phyloP scores from a whole-genome alignment of 2,888 invertebrate genomes.

The Platycheirus rosarum region DNA sequence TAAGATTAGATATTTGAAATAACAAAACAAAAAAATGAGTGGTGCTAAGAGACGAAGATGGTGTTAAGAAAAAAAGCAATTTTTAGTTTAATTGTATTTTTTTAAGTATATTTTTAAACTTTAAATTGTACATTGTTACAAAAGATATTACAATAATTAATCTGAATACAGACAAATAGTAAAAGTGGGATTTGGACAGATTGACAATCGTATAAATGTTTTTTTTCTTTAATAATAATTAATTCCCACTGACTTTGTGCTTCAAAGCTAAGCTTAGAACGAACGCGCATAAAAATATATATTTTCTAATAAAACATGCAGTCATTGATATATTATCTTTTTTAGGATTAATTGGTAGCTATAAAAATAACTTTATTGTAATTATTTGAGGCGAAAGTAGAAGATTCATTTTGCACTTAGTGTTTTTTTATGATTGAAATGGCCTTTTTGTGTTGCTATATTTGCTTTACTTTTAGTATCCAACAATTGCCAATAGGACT shows the following conservation, averaged over 20 bases:
- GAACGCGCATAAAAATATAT: slow-evolving; percentile 27
- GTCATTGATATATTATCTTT: slow-evolving; percentile 58
- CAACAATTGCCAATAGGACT: slow-evolving; percentile 92
- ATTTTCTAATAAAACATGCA: slow-evolving; percentile 28
- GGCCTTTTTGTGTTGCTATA: slow-evolving; percentile 56
- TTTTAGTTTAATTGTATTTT: slow-evolving; percentile 8
- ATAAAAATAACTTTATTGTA: slow-evolving; percentile 46
- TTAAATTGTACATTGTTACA: slow-evolving; percentile 70
- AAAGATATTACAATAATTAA: slow-evolving; percentile 66
- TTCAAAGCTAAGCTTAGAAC: slow-evolving; percentile 54
- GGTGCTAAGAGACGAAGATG: neutral
- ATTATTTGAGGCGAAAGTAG: slow-evolving; percentile 50
- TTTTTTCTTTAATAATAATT: slow-evolving; percentile 21
- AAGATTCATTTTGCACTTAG: slow-evolving; percentile 30
- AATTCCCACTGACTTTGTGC: slow-evolving; percentile 39
- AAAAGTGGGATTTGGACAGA: slow-evolving; percentile 59
- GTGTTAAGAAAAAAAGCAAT: slow-evolving; percentile 37
- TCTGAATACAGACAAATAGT: slow-evolving; percentile 70
- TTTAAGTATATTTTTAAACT: slow-evolving; percentile 43
- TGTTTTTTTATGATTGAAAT: slow-evolving; percentile 45
- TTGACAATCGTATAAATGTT: slow-evolving; percentile 49
- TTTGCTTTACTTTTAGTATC: slow-evolving; percentile 78
- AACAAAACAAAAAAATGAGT: neutral
- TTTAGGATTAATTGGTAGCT: slow-evolving; percentile 39
- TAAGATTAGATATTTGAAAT: too few species aligned